phyloP scores from a whole-genome alignment of 64 coral and sea anemone species.

The Stichodactyla mertensii region DNA sequence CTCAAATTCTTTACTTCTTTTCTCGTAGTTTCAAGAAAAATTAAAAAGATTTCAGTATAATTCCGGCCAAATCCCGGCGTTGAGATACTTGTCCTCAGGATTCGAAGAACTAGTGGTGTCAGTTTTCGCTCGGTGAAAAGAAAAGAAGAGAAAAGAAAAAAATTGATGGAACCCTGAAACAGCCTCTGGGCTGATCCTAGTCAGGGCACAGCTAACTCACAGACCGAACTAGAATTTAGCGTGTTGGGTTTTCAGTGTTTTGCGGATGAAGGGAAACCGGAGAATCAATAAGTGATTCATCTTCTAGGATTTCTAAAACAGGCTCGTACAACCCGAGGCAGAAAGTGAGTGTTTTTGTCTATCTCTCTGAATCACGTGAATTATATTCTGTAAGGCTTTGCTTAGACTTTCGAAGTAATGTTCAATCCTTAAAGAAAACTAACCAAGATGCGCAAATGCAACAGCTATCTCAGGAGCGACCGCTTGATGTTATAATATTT shows the following conservation, averaged over 20 bases:
- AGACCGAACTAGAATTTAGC: no score
- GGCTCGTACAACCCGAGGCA: neutral
- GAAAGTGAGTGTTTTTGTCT: neutral
- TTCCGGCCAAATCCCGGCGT: neutral
- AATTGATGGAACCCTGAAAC: no score
- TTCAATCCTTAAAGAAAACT: neutral
- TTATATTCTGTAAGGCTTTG: neutral
- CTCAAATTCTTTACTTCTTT: neutral
- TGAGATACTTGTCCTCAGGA: neutral
- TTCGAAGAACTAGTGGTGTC: neutral
- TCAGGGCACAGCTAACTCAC: no score
- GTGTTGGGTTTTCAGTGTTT: no score
- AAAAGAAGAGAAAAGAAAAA: no score
- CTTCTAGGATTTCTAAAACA: neutral
- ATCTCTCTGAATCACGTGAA: neutral
- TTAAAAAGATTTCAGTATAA: no score
- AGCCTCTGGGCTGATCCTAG: no score
- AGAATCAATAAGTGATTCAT: neutral
- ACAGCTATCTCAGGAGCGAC: neutral
- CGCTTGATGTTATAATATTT: neutral
- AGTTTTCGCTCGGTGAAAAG: neutral
- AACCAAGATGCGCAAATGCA: neutral
- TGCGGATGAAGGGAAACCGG: no score
- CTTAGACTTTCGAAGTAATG: neutral
- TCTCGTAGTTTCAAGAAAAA: neutral